Percentiles rank a stretch among this genome's conserved stretches.
Evolutionary conservation across 2,113 vertebrate genomes (phyloP).

Genomic region (Ceyx margarethae): DNA sequence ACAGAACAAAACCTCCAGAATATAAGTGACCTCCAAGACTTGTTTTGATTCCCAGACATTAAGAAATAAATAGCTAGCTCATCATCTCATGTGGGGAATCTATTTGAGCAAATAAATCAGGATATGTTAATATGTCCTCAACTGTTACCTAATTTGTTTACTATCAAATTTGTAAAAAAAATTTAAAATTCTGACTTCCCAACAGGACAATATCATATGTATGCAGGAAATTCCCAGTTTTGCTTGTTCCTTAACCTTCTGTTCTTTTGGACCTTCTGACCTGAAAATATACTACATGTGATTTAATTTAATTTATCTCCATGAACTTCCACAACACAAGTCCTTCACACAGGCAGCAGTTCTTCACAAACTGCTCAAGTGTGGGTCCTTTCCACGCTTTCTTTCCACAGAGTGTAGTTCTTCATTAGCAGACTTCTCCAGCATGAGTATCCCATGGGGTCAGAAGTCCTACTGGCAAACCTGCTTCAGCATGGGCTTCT

Average conservation of each 20-base stretch:
- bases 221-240: background rate
- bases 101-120: constrained; percentile 28
- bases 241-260: background rate
- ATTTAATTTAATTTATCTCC: background rate
- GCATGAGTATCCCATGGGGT: fast-evolving
- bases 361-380: background rate
- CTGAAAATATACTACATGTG: background rate
- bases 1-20: constrained; percentile 51
- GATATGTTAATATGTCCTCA: background rate
- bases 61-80: constrained; percentile 52
- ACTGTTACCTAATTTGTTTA: background rate
- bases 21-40: constrained; percentile 66
- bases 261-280: background rate
- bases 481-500: background rate
- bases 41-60: constrained; percentile 52
- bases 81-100: background rate
- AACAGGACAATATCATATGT: background rate
- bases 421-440: background rate
- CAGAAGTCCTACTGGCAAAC: background rate
- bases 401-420: background rate
- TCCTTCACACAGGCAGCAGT: background rate
- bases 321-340: background rate
- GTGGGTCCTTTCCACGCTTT: background rate
- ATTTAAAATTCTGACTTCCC: background rate
- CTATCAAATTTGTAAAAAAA: background rate